A percentile compares a stretch with the other conserved stretches of the same genome.
Conservation (phyloP, 1,140 invertebrate genomes). For the Paramacrobiotus metropolitanus region DNA sequence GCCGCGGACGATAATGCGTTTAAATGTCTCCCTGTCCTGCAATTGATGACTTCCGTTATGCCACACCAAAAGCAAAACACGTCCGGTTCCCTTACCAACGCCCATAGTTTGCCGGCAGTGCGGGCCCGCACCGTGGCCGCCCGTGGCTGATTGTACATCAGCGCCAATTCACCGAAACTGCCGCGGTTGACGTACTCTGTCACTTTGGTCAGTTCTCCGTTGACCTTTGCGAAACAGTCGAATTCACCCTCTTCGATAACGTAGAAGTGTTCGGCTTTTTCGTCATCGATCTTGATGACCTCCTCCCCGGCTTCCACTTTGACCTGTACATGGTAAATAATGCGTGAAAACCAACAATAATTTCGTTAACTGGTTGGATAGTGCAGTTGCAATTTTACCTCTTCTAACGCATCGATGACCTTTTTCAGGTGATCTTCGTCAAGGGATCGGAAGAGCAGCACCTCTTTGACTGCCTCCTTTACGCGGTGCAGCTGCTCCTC, state of each 20-base stretch:
- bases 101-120: background rate
- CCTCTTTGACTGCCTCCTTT: constrained; percentile 68
- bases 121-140: constrained; percentile 44
- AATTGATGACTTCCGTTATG: constrained; percentile 10
- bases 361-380: background rate
- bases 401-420: background rate
- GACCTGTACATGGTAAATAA: no score
- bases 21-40: constrained; percentile 64
- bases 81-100: background rate
- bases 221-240: background rate
- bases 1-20: constrained; percentile 78
- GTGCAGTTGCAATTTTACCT: background rate
- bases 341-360: constrained; percentile 5
- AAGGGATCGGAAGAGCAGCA: constrained; percentile 71
- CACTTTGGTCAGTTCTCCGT: constrained; percentile 66
- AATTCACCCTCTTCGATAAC: constrained; percentile 48
- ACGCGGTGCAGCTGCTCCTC: constrained; percentile 68
- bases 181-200: constrained; percentile 68
- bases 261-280: constrained; percentile 83
- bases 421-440: constrained; percentile 24
- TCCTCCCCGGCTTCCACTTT: constrained; percentile 30
- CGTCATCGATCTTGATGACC: constrained; percentile 83
- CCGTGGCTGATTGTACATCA: constrained; percentile 91
- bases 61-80: background rate
- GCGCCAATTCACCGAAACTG: constrained; percentile 81